A percentile compares a stretch with the other conserved stretches of the same genome.
These are phyloP conservation scores for Oreochromis grahami DNA, from an alignment of 2,797 vertebrate species.

Conservation along the genomic window DNA sequence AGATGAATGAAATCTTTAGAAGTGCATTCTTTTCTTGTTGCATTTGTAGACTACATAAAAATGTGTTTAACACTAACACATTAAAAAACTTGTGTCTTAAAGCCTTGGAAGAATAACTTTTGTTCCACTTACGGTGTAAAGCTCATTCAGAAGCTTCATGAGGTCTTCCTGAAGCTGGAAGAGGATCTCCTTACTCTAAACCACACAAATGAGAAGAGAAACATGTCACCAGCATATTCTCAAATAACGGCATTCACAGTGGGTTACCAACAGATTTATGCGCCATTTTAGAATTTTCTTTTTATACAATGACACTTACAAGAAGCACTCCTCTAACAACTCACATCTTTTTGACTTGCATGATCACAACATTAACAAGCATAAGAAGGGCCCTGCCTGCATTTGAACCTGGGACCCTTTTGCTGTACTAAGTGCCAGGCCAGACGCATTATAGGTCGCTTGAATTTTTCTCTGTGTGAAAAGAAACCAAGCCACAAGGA, in stretches of 20 bases:
- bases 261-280: background rate
- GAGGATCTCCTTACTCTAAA: conserved; percentile 95
- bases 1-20: background rate
- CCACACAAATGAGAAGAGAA: background rate
- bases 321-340: background rate
- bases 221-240: background rate
- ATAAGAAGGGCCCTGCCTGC: background rate
- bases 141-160: conserved; percentile 98
- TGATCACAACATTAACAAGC: background rate
- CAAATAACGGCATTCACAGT: background rate
- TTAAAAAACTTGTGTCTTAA: background rate
- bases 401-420: background rate
- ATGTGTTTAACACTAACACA: background rate
- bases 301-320: background rate
- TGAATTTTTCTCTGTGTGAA: background rate
- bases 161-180: conserved; percentile 98
- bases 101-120: background rate
- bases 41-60: background rate
- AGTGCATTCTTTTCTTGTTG: background rate
- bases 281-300: background rate
- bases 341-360: background rate
- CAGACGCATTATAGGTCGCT: background rate
- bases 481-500: background rate
- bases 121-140: conserved; percentile 89
- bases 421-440: background rate